Base-by-base conservation (phyloP, 2,113 vertebrate genomes). In the Gulo gulo region DNA sequence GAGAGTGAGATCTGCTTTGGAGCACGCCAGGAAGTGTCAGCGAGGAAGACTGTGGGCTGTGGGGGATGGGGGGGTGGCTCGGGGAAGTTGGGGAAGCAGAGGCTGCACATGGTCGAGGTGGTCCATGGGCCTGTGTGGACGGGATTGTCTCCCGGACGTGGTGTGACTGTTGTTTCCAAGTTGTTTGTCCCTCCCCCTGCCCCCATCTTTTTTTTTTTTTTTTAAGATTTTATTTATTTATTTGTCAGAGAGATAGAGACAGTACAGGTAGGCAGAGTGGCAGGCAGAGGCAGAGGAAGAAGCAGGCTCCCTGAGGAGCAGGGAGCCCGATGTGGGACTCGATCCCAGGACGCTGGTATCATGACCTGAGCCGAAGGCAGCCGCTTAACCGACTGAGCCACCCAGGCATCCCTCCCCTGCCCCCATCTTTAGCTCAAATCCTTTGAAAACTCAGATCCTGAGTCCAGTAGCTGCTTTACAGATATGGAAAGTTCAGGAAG, bases 101-200 rank as follows among this genome's bases (percentile, higher is more conserved):
- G 55, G 31, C 36, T 26, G n/a, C 21, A 20, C 3, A 10, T 24
- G 71, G 36, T 39, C 36, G 11, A 4, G 1, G 20, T 39, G 69
- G 36, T 36, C 69, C 0, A 0, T 0, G 4, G 45, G 63, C 26
- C 71, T 29, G 0, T 31, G 14, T 24, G 47, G 15, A 31, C 1
- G 24, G 18, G 10, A 6, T n/a, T 42, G 3, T 6, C 61, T 73
- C 29, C 7, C 5, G 73, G 63, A 61, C 18, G 2, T 10, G 16
- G 10, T 15, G 0, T 14, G 12, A 61, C 45, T 45, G 6, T 14
- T 11, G 34, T 47, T 69, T 65, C 86, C 39, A 21, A n/a, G 10
- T 18, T 4, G n/a, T 13, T 20, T 61, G 73, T 83, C 29, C 34
- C 11, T 76, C 59, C 55, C 26, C 1, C 23, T 26, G 9, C 4